These are phyloP conservation scores for Passerculus sandwichensis DNA, from an alignment of 2,797 vertebrate genomes.

Conservation along the genomic window DNA sequence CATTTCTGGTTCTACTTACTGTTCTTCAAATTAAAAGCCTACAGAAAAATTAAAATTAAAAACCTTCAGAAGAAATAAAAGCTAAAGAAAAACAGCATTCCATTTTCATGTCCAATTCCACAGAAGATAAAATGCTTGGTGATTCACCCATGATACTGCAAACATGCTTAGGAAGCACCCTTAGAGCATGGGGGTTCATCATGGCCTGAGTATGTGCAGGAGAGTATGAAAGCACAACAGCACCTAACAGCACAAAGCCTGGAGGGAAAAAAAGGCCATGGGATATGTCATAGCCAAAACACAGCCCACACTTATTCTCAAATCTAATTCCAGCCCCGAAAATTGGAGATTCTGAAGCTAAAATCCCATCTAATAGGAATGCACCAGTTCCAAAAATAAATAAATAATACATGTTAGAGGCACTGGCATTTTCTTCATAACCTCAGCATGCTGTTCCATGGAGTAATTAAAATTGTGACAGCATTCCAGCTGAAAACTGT, in stretches of 20 bases:
- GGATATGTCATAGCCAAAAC: not conserved
- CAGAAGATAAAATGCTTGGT: not conserved
- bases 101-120: not conserved
- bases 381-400: not conserved
- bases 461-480: slow-evolving; percentile 41
- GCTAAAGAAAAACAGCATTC: not conserved
- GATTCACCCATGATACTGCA: not conserved
- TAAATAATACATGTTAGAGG: not conserved
- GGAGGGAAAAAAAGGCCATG: accelerated
- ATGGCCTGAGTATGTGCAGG: accelerated
- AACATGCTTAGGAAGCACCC: not conserved
- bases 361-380: not conserved
- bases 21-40: not conserved
- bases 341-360: not conserved
- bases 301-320: not conserved
- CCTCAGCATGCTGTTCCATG: not conserved
- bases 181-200: not conserved
- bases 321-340: not conserved
- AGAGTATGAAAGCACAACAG: not conserved
- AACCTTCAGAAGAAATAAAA: not conserved
- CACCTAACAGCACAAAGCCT: not conserved
- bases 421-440: not conserved
- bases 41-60: not conserved
- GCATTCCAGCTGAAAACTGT: not conserved
- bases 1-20: not conserved